A percentile compares a stretch with the other conserved stretches of the same genome.
Conservation (phyloP, 2,888 invertebrate species). For the Lasioglossum villosulum region DNA sequence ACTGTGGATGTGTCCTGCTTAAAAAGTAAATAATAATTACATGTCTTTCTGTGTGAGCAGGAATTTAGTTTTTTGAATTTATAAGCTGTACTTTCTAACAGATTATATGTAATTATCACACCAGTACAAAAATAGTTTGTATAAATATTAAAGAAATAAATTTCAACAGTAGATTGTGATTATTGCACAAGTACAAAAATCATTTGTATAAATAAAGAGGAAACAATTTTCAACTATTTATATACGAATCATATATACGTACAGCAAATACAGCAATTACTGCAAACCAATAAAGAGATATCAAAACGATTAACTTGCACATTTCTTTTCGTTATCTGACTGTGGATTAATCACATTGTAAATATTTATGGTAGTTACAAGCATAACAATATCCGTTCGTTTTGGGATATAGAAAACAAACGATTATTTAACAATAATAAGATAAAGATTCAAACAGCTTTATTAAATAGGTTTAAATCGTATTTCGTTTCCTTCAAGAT, state of each 20-base stretch:
- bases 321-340: constrained; percentile 52
- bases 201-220: background rate
- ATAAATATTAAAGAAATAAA: background rate
- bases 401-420: background rate
- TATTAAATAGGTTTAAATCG: constrained; percentile 12
- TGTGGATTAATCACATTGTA: constrained; percentile 53
- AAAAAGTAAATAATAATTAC: constrained; percentile 2
- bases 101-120: background rate
- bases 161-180: background rate
- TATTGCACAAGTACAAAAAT: background rate
- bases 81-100: background rate
- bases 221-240: background rate
- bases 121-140: no score
- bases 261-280: constrained; percentile 53
- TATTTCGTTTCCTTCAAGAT: constrained; percentile 14
- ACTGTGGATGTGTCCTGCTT: constrained; percentile 23
- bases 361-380: constrained; percentile 35
- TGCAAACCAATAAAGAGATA: constrained; percentile 43
- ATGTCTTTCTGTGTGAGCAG: background rate
- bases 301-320: constrained; percentile 56
- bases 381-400: constrained; percentile 41
- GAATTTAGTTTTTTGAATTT: background rate
- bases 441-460: constrained; percentile 1
- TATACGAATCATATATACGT: constrained; percentile 38
- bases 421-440: constrained; percentile 24